Evolutionary conservation across 2,113 vertebrate genomes (phyloP), one percentile per base, ranked within the genome.

Genomic region (Salvelinus namaycush): DNA sequence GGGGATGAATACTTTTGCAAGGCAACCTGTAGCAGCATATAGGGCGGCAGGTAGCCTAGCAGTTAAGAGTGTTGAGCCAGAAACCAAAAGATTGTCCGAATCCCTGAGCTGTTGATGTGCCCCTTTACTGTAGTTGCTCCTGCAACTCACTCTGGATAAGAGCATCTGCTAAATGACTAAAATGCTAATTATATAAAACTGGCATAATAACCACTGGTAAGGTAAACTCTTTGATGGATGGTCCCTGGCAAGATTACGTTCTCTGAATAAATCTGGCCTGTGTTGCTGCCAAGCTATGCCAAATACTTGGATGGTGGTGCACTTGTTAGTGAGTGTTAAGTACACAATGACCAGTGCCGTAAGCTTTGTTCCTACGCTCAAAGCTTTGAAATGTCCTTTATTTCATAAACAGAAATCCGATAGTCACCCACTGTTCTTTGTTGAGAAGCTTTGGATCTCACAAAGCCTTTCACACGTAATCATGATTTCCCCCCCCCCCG

Each of bases 251-350:
- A 75, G 9, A 44, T 12, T n/a, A 16, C 54, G 76, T 83, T 82
- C 84, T 49, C 39, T 48, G 85, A 79, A 80, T 70, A 79, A 86
- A 74, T 83, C 75, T 76, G 70, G 48, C 27, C 75, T 79, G 75
- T 44, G 79, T 86, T 83, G 79, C 20, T n/a, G 39, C 39, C 2
- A 44, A 44, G 39, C 9, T 44, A 8, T 34, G 34, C 34, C 34
- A 34, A 34, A 34, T 34, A 34, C 6, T 34, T 34, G 34, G 80
- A 84, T 80, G 75, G 68, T 34, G 44, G 57, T 3, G 54, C 79
- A 83, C 83, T 87, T 84, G 60, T 86, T 84, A 73, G 76, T n/a
- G 70, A 83, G 5, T 51, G 81, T 81, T 39, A 80, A 87, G 67
- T 72, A 85, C 82, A 83, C 81, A 85, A 87, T 49, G 34, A 79